Evolutionary conservation across 2,888 invertebrate species (phyloP).

Genomic region (Imbricaverruca yamaguchii): DNA sequence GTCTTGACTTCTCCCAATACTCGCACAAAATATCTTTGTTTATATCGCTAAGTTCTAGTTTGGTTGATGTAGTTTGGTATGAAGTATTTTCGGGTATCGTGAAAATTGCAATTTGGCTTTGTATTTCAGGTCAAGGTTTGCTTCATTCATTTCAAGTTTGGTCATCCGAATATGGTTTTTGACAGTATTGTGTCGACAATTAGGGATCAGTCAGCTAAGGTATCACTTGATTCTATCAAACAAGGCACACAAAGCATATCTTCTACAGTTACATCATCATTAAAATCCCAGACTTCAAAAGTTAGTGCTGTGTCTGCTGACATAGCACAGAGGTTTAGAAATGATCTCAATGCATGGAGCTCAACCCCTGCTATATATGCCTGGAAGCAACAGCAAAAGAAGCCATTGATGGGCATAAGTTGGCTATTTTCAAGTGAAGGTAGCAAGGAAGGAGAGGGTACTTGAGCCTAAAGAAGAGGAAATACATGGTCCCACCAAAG

Average conservation of each 20-base stretch:
- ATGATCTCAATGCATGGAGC: conserved; percentile 17
- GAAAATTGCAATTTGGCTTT: no score
- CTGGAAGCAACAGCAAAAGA: conserved; percentile 12
- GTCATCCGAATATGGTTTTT: background rate
- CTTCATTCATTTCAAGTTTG: background rate
- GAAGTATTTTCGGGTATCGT: no score
- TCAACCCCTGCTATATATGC: background rate
- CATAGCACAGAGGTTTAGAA: conserved; percentile 45
- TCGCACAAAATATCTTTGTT: no score
- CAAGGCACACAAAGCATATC: background rate
- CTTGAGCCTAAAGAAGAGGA: background rate
- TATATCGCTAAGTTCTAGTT: no score
- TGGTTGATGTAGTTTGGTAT: no score
- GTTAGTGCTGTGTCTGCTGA: conserved; percentile 41
- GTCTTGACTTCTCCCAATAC: no score
- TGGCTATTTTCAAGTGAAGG: conserved; percentile 30
- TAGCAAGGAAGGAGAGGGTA: conserved; percentile 26
- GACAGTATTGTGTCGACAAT: background rate
- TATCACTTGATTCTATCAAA: background rate
- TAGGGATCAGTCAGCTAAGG: background rate
- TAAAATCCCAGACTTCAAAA: conserved; percentile 46
- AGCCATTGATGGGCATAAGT: background rate
- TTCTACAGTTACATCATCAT: conserved; percentile 34
- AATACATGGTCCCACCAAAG: conserved; percentile 24
- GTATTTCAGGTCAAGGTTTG: no score